Conservation (phyloP, 2,113 vertebrate species). For the Phalacrocorax pelagicus region DNA sequence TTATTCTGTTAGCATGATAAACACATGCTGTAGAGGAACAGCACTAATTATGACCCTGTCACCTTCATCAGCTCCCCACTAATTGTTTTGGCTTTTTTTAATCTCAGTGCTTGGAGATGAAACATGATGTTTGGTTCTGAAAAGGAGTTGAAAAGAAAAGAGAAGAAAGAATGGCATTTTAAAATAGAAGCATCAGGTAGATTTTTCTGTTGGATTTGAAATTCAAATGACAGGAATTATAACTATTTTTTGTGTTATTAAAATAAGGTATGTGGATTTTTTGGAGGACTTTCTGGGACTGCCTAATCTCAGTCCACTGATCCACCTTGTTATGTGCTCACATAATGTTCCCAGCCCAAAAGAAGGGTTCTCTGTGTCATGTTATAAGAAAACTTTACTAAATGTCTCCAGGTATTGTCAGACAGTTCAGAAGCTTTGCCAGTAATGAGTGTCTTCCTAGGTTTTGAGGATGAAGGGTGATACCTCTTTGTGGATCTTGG, state of each 20-base stretch:
- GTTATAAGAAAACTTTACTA: background rate
- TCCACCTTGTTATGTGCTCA: background rate
- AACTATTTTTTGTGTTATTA: constrained; percentile 40
- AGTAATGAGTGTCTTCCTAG: background rate
- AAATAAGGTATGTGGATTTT: background rate
- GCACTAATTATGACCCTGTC: constrained; percentile 78
- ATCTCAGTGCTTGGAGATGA: constrained; percentile 58
- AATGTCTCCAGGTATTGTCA: background rate
- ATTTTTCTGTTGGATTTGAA: constrained; percentile 59
- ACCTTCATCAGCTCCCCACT: constrained; percentile 75
- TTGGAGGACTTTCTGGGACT: background rate
- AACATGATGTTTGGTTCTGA: constrained; percentile 62
- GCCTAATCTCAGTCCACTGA: background rate
- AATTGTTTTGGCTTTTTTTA: constrained; percentile 67
- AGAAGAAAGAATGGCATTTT: constrained; percentile 60
- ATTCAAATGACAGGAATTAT: constrained; percentile 60
- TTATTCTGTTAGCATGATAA: constrained; percentile 55
- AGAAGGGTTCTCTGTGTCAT: background rate
- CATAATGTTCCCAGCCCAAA: background rate
- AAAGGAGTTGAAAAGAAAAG: constrained; percentile 58
- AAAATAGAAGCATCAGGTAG: constrained; percentile 63
- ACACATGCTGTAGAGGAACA: constrained; percentile 62
- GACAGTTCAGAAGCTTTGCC: background rate
- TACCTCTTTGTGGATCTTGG: background rate
- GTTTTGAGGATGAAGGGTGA: background rate